phyloP scores from a whole-genome alignment of 2,888 invertebrate genomes.

The Nomada fabriciana region DNA sequence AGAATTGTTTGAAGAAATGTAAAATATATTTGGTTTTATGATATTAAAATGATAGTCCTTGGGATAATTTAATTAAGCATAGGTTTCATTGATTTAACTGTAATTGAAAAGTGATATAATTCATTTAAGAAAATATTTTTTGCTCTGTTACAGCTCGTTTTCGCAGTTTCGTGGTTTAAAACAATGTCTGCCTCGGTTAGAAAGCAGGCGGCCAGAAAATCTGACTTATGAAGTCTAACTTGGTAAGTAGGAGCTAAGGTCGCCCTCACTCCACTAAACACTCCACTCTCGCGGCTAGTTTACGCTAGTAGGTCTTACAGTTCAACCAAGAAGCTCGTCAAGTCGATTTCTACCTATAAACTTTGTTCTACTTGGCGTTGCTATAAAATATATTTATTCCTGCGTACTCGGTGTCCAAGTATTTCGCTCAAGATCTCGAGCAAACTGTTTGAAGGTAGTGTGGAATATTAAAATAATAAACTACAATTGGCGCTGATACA shows the following conservation, averaged over 20 bases:
- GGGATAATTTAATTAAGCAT: too few species aligned
- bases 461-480: too few species aligned
- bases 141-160: background rate
- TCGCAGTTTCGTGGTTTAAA: background rate
- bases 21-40: too few species aligned
- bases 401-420: background rate
- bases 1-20: too few species aligned
- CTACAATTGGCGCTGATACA: too few species aligned
- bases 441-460: too few species aligned
- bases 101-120: too few species aligned
- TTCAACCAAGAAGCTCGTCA: slow-evolving; percentile 3
- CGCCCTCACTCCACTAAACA: slow-evolving; percentile 2
- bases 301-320: background rate
- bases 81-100: too few species aligned
- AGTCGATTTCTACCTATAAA: slow-evolving; percentile 27
- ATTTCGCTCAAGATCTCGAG: background rate
- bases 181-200: background rate
- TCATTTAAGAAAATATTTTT: background rate
- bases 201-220: background rate
- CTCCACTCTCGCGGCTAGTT: slow-evolving; percentile 11
- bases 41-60: too few species aligned
- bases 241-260: background rate
- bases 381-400: slow-evolving; percentile 7
- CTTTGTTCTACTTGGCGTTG: background rate
- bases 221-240: background rate